Base-by-base conservation (phyloP, 2,797 vertebrate genomes). In the Artibeus lituratus region DNA sequence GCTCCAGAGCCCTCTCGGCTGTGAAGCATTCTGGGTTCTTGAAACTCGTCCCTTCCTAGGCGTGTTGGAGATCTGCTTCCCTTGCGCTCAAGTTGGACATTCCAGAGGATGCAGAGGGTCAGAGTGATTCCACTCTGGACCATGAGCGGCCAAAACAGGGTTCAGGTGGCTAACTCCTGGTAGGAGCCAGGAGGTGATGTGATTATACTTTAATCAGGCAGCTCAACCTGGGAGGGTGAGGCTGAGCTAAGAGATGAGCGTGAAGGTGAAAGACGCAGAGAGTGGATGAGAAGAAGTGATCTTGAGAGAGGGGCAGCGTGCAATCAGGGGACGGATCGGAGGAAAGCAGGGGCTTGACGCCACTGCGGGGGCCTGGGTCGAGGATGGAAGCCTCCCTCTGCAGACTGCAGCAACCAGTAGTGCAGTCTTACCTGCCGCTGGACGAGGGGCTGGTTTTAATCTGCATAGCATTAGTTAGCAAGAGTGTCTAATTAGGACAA, bases 401-500 rank as follows among this genome's bases (percentile, higher is more conserved):
- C 16, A 19, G 94, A 94, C 82, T 32, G 5, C 5, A 8, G 82
- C n/a, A 7, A 11, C 59, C 42, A 35, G 80, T 80, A 70, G 39
- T 32, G 89, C 3, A 0, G 15, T 47, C 96, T 89, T 10, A 22
- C 74, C 44, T 14, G 29, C 53, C 21, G 1, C 72, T 29, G 76
- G 93, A 70, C 22, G 49, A 77, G n/a, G 72, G 67, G 39, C 84
- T 85, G 93, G 49, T 47, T 97, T 57, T 95, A 65, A 95, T 98
- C 93, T 95, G 83, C 76, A 22, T 55, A 49, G 69, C 73, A 55
- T 62, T 97, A 73, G 96, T 97, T 97, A 98, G 88, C 82, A 85
- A 94, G 91, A 96, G 90, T 85, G 37, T 96, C 95, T 98, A 93
- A 97, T 98, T 95, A 95, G 89, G 77, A 89, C 91, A 72, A 74